These are phyloP conservation scores for Palaemon carinicauda DNA, from an alignment of 1,140 invertebrate species.

Conservation along the genomic window DNA sequence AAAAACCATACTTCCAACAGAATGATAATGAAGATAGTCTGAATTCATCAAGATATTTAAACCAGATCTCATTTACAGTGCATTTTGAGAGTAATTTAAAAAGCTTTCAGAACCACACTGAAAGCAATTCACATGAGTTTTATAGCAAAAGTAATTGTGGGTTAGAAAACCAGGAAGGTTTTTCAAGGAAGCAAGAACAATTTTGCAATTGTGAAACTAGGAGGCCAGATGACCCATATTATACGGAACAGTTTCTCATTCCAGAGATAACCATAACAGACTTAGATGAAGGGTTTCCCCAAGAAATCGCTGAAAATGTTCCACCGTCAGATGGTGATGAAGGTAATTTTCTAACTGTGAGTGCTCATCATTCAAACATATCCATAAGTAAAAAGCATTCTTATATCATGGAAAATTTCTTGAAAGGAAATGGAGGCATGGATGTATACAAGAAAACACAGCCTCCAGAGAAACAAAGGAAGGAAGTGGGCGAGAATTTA, in stretches of 20 bases:
- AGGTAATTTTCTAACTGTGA: not conserved
- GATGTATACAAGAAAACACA: too few species aligned
- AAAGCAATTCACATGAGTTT: not conserved
- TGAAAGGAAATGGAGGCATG: not conserved
- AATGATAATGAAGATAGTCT: not conserved
- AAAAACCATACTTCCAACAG: too few species aligned
- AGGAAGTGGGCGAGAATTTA: too few species aligned
- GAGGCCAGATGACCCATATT: too few species aligned
- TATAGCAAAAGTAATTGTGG: not conserved
- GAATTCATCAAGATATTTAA: not conserved
- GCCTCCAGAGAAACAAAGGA: not conserved
- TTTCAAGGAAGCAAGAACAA: not conserved
- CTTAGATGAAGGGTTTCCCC: not conserved
- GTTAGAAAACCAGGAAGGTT: constrained; percentile 19
- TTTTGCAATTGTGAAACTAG: too few species aligned
- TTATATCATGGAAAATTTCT: constrained; percentile 1
- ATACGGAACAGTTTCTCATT: not conserved
- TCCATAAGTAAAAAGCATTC: not conserved
- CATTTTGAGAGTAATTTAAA: not conserved
- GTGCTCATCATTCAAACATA: not conserved
- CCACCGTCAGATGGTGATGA: not conserved
- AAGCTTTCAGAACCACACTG: not conserved
- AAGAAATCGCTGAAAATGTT: not conserved
- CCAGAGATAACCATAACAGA: not conserved
- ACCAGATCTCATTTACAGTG: not conserved